Evolutionary conservation across 2,888 invertebrate species (phyloP).

Genomic region (Morpho deidamia): DNA sequence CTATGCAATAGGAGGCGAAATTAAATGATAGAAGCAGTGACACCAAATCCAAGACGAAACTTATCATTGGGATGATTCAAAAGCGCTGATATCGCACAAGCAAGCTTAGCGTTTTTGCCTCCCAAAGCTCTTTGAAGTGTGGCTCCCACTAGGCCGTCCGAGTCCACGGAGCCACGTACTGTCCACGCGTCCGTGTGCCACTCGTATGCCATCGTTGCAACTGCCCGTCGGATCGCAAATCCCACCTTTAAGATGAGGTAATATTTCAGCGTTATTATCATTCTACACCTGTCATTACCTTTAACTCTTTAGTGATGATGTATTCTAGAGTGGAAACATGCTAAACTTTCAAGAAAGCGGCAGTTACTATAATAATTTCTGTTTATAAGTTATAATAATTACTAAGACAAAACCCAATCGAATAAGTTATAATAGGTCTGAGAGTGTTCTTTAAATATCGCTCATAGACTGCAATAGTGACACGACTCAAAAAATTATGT

Average conservation of each 20-base stretch:
- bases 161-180: conserved; percentile 60
- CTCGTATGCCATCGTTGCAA: conserved; percentile 64
- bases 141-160: conserved; percentile 66
- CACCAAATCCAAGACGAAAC: conserved; percentile 64
- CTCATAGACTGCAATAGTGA: too few species aligned
- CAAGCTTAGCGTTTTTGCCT: conserved; percentile 52
- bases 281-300: too few species aligned
- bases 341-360: too few species aligned
- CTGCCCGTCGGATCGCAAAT: conserved; percentile 55
- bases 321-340: too few species aligned
- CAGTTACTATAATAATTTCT: too few species aligned
- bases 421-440: too few species aligned
- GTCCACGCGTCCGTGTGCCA: conserved; percentile 62
- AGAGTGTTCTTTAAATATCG: too few species aligned
- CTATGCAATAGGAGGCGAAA: neutral
- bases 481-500: too few species aligned
- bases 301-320: too few species aligned
- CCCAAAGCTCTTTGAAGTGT: conserved; percentile 60
- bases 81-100: conserved; percentile 63
- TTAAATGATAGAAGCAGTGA: conserved; percentile 57
- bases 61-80: conserved; percentile 72
- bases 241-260: conserved; percentile 42
- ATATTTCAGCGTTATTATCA: too few species aligned
- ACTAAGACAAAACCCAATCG: too few species aligned
- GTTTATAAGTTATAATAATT: too few species aligned